Evolutionary conservation across 2,113 vertebrate species (phyloP).

Genomic region (Haemorhous mexicanus): DNA sequence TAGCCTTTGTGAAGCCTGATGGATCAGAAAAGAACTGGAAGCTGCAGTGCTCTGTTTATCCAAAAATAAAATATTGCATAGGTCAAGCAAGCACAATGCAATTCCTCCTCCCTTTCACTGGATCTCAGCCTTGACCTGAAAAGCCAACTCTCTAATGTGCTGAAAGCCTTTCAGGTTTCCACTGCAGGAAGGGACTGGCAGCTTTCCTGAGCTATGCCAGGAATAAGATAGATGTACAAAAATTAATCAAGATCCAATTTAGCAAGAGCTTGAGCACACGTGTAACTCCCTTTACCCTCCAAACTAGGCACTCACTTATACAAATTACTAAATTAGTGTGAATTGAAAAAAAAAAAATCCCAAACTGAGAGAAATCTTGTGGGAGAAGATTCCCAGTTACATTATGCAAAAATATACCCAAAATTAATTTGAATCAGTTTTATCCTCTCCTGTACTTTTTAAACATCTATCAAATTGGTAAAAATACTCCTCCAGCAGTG

Average conservation of each 20-base stretch:
- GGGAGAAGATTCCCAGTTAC: neutral
- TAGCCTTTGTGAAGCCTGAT: conserved; percentile 10
- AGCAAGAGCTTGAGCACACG: neutral
- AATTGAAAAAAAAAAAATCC: neutral
- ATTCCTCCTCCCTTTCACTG: neutral
- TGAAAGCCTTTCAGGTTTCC: conserved; percentile 16
- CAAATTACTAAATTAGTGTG: neutral
- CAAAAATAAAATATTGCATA: conserved; percentile 59
- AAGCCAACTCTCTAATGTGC: conserved; percentile 14
- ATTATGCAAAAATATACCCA: neutral
- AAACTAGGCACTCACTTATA: neutral
- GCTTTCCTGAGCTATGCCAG: neutral
- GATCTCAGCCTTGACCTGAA: conserved; percentile 30
- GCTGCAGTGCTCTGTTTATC: conserved; percentile 35
- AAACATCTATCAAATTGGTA: neutral
- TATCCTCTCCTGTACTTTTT: neutral
- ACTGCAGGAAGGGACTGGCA: neutral
- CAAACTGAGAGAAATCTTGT: neutral
- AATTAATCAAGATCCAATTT: conserved; percentile 40
- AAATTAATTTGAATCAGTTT: neutral
- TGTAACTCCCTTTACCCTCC: neutral
- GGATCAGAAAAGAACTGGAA: conserved; percentile 22
- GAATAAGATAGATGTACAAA: conserved; percentile 9
- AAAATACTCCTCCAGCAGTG: neutral
- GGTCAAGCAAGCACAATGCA: conserved; percentile 53